phyloP scores from a whole-genome alignment of 2,888 invertebrate species.

The Stegophylla sp. region DNA sequence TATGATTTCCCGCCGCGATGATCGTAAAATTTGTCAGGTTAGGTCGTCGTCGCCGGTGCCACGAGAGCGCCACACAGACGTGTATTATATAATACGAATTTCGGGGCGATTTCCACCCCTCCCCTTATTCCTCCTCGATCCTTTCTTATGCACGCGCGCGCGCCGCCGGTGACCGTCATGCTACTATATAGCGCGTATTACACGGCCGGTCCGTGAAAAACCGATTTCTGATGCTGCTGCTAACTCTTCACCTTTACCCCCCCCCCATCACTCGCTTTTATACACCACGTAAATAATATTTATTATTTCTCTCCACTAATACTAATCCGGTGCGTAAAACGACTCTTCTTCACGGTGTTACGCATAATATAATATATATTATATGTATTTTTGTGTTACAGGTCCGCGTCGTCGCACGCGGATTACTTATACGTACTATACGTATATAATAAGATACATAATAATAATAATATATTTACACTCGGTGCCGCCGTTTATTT shows the following conservation, averaged over 20 bases:
- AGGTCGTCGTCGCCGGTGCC: not conserved
- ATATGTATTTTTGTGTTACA: not conserved
- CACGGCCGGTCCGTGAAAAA: slow-evolving; percentile 15
- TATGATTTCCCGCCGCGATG: slow-evolving; percentile 22
- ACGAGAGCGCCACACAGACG: slow-evolving; percentile 21
- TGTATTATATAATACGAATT: too few species aligned
- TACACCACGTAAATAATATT: not conserved
- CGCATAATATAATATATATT: not conserved
- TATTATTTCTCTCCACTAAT: not conserved
- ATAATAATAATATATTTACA: too few species aligned
- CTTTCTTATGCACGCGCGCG: too few species aligned
- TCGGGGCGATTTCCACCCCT: too few species aligned
- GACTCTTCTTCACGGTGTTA: slow-evolving; percentile 7
- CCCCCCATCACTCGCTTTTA: not conserved
- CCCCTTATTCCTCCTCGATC: too few species aligned
- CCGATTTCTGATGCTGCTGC: slow-evolving; percentile 27
- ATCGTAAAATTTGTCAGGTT: slow-evolving; percentile 32
- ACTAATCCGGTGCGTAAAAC: not conserved
- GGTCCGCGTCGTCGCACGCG: not conserved
- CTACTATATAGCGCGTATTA: not conserved
- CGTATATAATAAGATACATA: too few species aligned
- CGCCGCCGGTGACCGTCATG: not conserved
- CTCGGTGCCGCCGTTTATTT: not conserved
- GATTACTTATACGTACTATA: not conserved
- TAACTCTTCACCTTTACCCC: not conserved